Base-by-base conservation (phyloP, 2,113 vertebrate species). In the Cyprinus carpio region DNA sequence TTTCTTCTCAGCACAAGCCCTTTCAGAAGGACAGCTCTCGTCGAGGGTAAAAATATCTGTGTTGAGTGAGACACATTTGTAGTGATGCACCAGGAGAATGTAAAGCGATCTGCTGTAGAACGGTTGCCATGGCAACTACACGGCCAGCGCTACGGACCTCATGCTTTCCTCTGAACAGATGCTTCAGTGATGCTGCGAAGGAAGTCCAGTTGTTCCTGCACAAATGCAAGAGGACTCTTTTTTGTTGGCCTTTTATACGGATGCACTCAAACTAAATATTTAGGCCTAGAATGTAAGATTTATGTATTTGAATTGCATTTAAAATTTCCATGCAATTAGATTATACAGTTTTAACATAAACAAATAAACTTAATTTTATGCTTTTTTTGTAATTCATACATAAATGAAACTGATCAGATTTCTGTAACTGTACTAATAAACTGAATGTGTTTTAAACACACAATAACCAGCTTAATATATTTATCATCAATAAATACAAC, bases 81-180 rank as follows among this genome's bases (percentile, higher is more conserved):
- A 10, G 15, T 2, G 37, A 43, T 75, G 37, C 6, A 27, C 6
- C 40, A 27, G 40, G 43, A 20, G 20, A 37, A 89, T 85, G 92
- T 93, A 92, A 94, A 93, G 72, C 93, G 91, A 92, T 92, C 92
- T 90, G 89, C 92, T 87, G 87, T 82, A 6, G 71, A 89, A 87
- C 85, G 82, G 92, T 94, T 91, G 90, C 92, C 91, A 92, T 94
- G 89, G 93, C 88, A 92, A 94, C 93, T 91, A 90, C 79, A 85
- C 71, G 90, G 87, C 91, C 87, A 20, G 49, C 27, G 18, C 16
- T 2, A 13, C 29, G 31, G 76, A 79, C 56, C 76, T 79, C 56
- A 6, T 1, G 34, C 27, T 77, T 18, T 77, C 18, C 75, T 56
- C 31, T 11, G 75, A 77, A 34, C 51, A 34, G 51, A 60, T 60